Conservation (phyloP, 2,113 vertebrate genomes). For the Megaptera novaeangliae region DNA sequence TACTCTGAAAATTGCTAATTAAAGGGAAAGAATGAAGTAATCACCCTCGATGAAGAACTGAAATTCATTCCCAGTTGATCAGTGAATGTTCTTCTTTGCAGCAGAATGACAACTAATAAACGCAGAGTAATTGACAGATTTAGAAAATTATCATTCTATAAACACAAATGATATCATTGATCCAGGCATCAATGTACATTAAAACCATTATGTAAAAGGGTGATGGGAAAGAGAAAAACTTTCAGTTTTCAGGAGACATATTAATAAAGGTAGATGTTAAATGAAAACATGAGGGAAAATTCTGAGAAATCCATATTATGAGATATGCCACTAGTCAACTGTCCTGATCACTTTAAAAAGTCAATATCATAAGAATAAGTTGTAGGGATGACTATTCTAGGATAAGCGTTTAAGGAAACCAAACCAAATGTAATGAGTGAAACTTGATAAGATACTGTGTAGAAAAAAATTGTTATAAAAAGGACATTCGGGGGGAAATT, state of each 20-base stretch:
- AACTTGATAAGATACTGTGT: not conserved
- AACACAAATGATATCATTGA: not conserved
- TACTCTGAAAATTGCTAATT: conserved; percentile 40
- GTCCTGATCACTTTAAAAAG: not conserved
- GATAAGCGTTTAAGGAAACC: conserved; percentile 6
- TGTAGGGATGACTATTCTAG: not conserved
- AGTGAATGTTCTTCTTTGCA: not conserved
- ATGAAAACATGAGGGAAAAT: conserved; percentile 13
- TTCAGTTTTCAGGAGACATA: not conserved
- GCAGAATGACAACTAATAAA: not conserved
- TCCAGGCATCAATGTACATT: not conserved
- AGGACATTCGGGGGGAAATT: not conserved
- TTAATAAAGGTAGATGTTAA: not conserved
- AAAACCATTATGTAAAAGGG: not conserved
- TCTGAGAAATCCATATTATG: conserved; percentile 14
- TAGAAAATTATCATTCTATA: conserved; percentile 4
- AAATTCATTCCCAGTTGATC: not conserved
- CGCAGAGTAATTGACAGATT: not conserved
- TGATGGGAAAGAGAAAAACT: not conserved
- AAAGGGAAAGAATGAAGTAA: conserved; percentile 12
- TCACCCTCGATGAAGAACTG: not conserved
- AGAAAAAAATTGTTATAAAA: not conserved
- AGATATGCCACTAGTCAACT: not conserved
- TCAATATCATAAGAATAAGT: not conserved
- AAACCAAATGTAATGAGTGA: not conserved